These are phyloP conservation scores for Aelia acuminata DNA, from an alignment of 2,888 invertebrate species.

Conservation along the genomic window DNA sequence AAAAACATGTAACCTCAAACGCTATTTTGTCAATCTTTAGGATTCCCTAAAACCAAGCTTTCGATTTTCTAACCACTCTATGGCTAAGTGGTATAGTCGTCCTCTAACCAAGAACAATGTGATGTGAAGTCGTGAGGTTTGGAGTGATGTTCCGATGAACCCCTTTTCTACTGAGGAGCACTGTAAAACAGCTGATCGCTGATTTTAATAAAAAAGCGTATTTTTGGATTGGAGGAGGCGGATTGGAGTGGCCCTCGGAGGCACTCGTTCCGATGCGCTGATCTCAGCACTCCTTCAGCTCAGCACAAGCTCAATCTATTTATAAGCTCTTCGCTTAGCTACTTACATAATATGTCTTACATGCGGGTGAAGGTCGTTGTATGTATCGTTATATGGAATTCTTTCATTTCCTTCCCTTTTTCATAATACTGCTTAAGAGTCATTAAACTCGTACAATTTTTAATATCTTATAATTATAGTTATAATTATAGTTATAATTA, in stretches of 20 bases:
- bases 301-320: background rate
- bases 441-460: too few relatives aligned
- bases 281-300: background rate
- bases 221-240: constrained; percentile 1
- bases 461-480: too few relatives aligned
- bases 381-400: background rate
- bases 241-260: background rate
- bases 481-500: too few relatives aligned
- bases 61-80: too few relatives aligned
- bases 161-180: background rate
- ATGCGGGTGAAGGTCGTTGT: background rate
- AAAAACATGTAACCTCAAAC: too few relatives aligned
- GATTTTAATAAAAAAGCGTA: constrained; percentile 45
- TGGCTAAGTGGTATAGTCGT: too few relatives aligned
- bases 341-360: constrained; percentile 20
- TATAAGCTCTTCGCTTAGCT: background rate
- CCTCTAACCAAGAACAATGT: too few relatives aligned
- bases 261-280: background rate
- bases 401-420: background rate
- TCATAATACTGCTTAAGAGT: too few relatives aligned
- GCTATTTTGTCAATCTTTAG: too few relatives aligned
- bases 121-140: background rate
- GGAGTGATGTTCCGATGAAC: background rate
- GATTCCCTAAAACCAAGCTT: too few relatives aligned
- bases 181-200: constrained; percentile 44